A percentile compares a stretch with the other conserved stretches of the same genome.
These are phyloP conservation scores for Ips nitidus DNA, from an alignment of 1,140 invertebrate species.

Conservation along the genomic window DNA sequence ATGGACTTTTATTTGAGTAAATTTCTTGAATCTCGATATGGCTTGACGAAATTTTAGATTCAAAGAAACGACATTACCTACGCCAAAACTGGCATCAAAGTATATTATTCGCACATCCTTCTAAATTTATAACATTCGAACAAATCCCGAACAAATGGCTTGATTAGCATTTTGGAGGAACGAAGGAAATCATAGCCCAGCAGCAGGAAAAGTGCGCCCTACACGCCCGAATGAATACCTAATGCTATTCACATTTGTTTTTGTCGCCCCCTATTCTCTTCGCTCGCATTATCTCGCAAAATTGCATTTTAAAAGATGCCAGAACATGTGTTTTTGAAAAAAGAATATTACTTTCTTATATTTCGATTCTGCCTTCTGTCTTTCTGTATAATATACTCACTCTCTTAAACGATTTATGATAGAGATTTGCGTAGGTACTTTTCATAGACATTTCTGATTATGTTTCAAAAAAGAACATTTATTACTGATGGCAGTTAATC, in stretches of 20 bases:
- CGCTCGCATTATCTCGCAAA: conserved; percentile 47
- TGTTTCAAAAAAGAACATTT: background rate
- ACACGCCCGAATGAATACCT: conserved; percentile 48
- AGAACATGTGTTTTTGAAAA: conserved; percentile 50
- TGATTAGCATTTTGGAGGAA: conserved; percentile 43
- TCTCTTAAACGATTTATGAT: conserved; percentile 20
- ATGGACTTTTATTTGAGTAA: background rate
- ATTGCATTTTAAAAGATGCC: conserved; percentile 51
- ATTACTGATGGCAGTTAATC: too few relatives aligned
- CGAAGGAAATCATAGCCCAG: conserved; percentile 39
- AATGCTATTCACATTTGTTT: conserved; percentile 53
- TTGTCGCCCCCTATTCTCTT: conserved; percentile 45
- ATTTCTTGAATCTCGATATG: background rate
- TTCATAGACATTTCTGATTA: background rate
- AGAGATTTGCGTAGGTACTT: too few relatives aligned
- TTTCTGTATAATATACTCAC: background rate
- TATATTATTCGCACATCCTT: conserved; percentile 34
- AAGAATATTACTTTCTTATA: conserved; percentile 41
- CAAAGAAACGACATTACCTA: background rate
- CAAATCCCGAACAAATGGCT: conserved; percentile 42
- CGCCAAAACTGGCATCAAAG: conserved; percentile 4
- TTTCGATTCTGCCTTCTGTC: conserved; percentile 13
- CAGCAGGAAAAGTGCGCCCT: conserved; percentile 39
- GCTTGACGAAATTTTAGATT: background rate
- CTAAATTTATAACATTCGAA: conserved; percentile 33